A percentile compares a stretch with the other conserved stretches of the same genome.
phyloP scores from a whole-genome alignment of 2,888 invertebrate species.

The Gastrophysa polygoni region DNA sequence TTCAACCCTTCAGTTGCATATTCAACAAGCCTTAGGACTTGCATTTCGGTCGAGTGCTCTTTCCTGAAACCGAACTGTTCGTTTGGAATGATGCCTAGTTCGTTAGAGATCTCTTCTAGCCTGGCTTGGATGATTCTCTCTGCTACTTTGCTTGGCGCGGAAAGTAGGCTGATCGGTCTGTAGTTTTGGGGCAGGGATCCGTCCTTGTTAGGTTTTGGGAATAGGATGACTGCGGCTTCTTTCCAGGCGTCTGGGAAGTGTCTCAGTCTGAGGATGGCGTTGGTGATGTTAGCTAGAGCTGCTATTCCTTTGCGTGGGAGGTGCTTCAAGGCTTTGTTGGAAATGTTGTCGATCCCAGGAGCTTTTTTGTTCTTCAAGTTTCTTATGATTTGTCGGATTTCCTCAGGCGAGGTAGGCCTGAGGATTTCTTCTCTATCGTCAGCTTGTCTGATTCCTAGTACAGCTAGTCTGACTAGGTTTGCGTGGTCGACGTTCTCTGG shows the following conservation, averaged over 20 bases:
- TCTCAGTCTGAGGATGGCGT: slow-evolving; percentile 12
- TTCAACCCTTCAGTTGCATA: too few relatives aligned
- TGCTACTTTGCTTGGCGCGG: too few relatives aligned
- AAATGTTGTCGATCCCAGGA: slow-evolving; percentile 18
- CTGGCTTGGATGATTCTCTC: too few relatives aligned
- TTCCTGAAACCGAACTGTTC: too few relatives aligned
- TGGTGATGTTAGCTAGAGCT: slow-evolving; percentile 18
- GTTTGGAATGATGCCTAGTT: too few relatives aligned
- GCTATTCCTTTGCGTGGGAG: slow-evolving; percentile 12
- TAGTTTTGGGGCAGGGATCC: slow-evolving; percentile 24
- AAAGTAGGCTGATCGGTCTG: slow-evolving; percentile 28
- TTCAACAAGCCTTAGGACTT: too few relatives aligned
- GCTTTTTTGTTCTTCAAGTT: slow-evolving; percentile 6
- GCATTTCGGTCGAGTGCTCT: too few relatives aligned
- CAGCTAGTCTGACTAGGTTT: too few relatives aligned
- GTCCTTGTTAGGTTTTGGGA: slow-evolving; percentile 25
- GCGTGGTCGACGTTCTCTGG: too few relatives aligned
- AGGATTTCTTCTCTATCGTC: too few relatives aligned
- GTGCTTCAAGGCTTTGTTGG: slow-evolving; percentile 3
- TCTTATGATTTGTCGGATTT: neutral
- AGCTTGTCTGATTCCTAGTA: too few relatives aligned
- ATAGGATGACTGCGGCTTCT: slow-evolving; percentile 19
- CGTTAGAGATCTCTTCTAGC: too few relatives aligned
- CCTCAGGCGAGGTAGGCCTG: neutral
- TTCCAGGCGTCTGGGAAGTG: slow-evolving; percentile 29